Percentiles rank a stretch among this genome's conserved stretches.
Evolutionary conservation across 2,888 invertebrate genomes (phyloP).

Genomic region (Mythimna ferrago): DNA sequence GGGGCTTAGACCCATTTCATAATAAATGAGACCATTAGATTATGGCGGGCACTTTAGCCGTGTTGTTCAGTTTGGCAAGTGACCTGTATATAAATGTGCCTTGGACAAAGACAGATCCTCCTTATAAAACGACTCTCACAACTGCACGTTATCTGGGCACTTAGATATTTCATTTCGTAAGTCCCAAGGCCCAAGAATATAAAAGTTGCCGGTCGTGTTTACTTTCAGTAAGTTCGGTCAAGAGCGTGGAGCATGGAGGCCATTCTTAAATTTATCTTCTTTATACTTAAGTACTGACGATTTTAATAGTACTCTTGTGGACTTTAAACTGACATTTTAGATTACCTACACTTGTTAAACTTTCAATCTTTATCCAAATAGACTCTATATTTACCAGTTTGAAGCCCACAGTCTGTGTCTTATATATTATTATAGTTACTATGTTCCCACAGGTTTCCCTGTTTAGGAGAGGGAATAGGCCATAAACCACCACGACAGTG

Average conservation of each 20-base stretch:
- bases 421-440: too few species aligned
- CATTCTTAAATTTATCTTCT: conserved; percentile 29
- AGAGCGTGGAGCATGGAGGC: conserved; percentile 26
- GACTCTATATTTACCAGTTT: background rate
- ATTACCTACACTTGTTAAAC: background rate
- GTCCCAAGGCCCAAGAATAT: conserved; percentile 65
- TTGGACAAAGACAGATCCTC: conserved; percentile 53
- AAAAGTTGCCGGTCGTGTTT: conserved; percentile 64
- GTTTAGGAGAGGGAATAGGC: too few species aligned
- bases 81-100: conserved; percentile 19
- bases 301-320: conserved; percentile 15
- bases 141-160: conserved; percentile 28
- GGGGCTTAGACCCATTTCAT: conserved; percentile 31
- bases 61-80: conserved; percentile 65
- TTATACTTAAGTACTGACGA: background rate
- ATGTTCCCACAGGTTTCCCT: too few species aligned
- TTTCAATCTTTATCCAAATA: background rate
- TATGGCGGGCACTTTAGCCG: conserved; percentile 45
- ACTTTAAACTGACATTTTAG: conserved; percentile 17
- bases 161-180: conserved; percentile 68
- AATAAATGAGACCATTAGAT: conserved; percentile 66
- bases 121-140: conserved; percentile 51
- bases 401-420: background rate
- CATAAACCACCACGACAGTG: too few species aligned
- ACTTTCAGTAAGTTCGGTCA: conserved; percentile 59